Percentiles rank a stretch among this genome's conserved stretches.
Evolutionary conservation across 2,888 invertebrate species (phyloP).

Genomic region (Heteromyza rotundicornis): DNA sequence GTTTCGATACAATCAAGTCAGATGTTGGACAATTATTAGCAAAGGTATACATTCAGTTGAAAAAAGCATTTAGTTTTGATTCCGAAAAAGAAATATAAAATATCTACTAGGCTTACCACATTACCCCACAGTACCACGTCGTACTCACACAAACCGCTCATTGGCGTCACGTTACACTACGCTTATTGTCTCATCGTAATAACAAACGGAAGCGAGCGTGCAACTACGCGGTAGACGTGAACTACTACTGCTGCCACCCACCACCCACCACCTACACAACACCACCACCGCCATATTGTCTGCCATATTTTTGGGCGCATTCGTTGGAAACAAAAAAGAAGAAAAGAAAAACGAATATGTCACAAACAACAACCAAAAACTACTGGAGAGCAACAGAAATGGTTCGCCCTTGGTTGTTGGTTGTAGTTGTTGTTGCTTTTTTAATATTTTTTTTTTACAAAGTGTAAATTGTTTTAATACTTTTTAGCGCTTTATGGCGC

Average conservation of each 20-base stretch:
- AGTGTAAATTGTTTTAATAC: constrained; percentile 61
- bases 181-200: constrained; percentile 26
- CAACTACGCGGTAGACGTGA: not conserved
- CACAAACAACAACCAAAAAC: no score
- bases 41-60: no score
- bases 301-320: constrained; percentile 18
- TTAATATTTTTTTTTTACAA: constrained; percentile 40
- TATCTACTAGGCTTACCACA: no score
- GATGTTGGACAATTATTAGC: no score
- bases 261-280: not conserved
- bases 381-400: no score
- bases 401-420: constrained; percentile 22
- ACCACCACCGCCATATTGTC: constrained; percentile 24
- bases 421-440: constrained; percentile 23
- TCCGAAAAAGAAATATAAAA: no score
- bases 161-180: not conserved
- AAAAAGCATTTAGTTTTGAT: no score
- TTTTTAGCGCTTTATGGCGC: constrained; percentile 36
- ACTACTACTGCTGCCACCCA: not conserved
- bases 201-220: constrained; percentile 19
- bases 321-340: constrained; percentile 4
- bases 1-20: no score
- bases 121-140: no score
- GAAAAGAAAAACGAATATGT: not conserved
- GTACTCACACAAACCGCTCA: not conserved